Evolutionary conservation across 2,888 invertebrate species (phyloP).

Genomic region (Latrodectus elegans): DNA sequence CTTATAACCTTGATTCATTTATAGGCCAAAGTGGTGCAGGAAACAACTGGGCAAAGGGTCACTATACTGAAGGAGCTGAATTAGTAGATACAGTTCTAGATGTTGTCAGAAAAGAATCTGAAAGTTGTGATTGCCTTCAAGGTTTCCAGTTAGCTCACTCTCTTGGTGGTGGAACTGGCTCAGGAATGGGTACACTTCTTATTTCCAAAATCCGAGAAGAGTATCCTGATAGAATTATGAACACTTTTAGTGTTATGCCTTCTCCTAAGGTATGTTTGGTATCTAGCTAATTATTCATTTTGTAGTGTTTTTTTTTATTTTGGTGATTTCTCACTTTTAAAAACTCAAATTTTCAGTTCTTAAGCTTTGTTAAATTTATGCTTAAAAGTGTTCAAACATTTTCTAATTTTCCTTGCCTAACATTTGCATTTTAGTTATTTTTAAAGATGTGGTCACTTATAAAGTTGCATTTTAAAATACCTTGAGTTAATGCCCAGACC

Average conservation of each 20-base stretch:
- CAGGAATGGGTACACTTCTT: constrained; percentile 89
- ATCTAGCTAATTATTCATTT: not conserved
- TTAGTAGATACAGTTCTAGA: constrained; percentile 79
- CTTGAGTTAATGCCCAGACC: too few relatives aligned
- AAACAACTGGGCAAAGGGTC: constrained; percentile 88
- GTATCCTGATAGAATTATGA: constrained; percentile 82
- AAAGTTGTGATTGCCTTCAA: constrained; percentile 79
- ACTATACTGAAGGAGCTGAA: constrained; percentile 79
- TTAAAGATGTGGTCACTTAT: too few relatives aligned
- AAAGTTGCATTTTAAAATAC: too few relatives aligned
- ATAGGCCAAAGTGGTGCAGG: constrained; percentile 82
- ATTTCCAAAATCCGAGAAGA: constrained; percentile 92
- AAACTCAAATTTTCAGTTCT: too few relatives aligned
- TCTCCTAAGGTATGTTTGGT: constrained; percentile 82
- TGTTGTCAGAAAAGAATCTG: constrained; percentile 79
- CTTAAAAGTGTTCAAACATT: too few relatives aligned
- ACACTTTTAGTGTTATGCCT: constrained; percentile 82
- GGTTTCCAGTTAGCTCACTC: constrained; percentile 89
- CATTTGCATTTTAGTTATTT: too few relatives aligned
- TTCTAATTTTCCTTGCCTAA: too few relatives aligned
- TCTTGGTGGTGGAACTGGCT: constrained; percentile 90
- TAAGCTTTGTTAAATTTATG: too few relatives aligned
- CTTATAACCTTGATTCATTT: too few relatives aligned
- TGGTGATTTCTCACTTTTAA: too few relatives aligned
- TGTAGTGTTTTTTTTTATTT: too few relatives aligned